Evolutionary conservation across 2,113 vertebrate species (phyloP).

Genomic region (Poeciliopsis occidentalis): DNA sequence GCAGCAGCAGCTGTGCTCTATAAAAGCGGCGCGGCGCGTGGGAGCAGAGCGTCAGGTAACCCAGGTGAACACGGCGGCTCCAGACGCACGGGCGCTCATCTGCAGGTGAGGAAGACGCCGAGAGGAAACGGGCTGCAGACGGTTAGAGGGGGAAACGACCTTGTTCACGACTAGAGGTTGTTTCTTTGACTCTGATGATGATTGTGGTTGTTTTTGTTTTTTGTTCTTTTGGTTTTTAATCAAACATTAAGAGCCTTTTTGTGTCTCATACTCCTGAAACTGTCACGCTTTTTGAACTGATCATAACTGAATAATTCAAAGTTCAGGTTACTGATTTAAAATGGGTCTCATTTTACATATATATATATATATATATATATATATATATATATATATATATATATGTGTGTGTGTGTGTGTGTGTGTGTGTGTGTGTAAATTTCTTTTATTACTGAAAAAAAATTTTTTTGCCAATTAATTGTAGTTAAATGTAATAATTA

Average conservation of each 20-base stretch:
- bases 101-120: conserved; percentile 51
- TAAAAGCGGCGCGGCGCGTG: conserved; percentile 52
- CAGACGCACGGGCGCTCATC: neutral
- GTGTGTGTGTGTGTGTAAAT: no score
- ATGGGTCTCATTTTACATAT: no score
- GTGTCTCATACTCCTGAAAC: neutral
- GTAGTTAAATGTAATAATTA: neutral
- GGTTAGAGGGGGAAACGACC: no score
- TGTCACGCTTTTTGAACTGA: neutral
- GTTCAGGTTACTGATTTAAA: neutral
- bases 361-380: no score
- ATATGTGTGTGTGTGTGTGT: no score
- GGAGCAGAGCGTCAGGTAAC: conserved; percentile 46
- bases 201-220: neutral
- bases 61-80: conserved; percentile 43
- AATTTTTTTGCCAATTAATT: neutral
- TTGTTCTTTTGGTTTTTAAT: neutral
- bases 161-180: no score
- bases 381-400: no score
- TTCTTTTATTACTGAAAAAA: neutral
- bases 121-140: neutral
- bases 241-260: neutral
- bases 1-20: conserved; percentile 19
- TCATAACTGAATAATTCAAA: neutral
- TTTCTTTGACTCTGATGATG: no score